Percentiles rank a stretch among this genome's conserved stretches.
phyloP scores from a whole-genome alignment of 2,113 vertebrate species.

The Vidua chalybeata region DNA sequence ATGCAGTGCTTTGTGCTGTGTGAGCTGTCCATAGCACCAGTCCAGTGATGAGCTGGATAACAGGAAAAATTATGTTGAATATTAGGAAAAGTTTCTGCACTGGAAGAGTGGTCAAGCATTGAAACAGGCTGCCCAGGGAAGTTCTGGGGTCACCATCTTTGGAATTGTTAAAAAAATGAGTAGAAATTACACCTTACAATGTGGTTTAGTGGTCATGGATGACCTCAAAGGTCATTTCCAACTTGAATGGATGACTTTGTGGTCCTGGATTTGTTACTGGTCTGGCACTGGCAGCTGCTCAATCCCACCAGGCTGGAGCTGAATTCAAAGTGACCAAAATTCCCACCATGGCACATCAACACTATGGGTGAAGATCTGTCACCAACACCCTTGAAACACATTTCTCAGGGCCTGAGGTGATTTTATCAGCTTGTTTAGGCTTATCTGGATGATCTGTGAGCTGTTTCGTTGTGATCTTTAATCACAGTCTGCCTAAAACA shows the following conservation, averaged over 20 bases:
- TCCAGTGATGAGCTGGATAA: background rate
- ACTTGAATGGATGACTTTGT: background rate
- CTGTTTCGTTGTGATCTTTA: background rate
- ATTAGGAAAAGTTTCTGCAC: background rate
- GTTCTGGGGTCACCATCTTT: background rate
- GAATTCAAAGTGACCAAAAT: background rate
- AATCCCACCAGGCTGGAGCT: background rate
- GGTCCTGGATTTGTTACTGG: background rate
- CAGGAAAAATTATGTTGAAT: accelerated
- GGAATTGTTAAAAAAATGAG: accelerated
- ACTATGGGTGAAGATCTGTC: background rate
- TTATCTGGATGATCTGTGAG: background rate
- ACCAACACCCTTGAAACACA: background rate
- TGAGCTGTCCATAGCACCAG: background rate
- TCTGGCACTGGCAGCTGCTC: background rate
- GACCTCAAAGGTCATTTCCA: background rate
- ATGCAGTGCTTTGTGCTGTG: accelerated
- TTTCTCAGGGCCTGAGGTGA: background rate
- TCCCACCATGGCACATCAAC: background rate
- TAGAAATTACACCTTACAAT: background rate
- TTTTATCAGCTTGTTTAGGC: background rate
- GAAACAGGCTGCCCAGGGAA: background rate
- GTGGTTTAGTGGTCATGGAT: background rate
- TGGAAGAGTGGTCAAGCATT: background rate
- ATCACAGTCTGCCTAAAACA: background rate